phyloP scores from a whole-genome alignment of 2,797 vertebrate genomes.

The Urocyon cinereoargenteus region DNA sequence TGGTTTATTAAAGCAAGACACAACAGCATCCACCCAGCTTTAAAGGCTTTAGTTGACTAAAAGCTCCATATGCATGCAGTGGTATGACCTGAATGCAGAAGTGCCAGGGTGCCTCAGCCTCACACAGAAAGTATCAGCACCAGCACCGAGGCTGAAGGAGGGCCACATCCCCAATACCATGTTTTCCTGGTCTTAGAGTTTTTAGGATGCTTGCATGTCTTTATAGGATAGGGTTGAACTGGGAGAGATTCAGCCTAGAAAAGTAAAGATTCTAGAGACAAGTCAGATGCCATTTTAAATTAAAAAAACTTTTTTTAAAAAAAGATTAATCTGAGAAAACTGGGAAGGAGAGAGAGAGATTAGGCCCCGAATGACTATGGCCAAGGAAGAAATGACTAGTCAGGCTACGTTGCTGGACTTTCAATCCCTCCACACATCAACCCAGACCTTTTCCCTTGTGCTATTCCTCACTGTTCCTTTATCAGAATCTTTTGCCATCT shows the following conservation, averaged over 20 bases:
- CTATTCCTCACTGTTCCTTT: background rate
- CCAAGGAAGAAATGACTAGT: background rate
- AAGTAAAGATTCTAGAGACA: constrained; percentile 11
- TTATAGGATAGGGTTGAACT: background rate
- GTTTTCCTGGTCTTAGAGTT: background rate
- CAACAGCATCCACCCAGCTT: constrained; percentile 3
- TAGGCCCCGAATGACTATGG: background rate
- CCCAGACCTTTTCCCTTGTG: background rate
- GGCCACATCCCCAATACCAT: background rate
- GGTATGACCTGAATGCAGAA: background rate
- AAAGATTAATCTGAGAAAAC: too few relatives aligned
- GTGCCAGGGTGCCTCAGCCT: background rate
- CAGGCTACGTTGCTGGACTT: background rate
- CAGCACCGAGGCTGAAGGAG: background rate
- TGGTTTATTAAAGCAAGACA: constrained; percentile 66
- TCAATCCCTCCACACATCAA: background rate
- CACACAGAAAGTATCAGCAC: background rate
- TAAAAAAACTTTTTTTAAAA: background rate
- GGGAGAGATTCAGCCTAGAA: background rate
- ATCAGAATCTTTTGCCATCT: background rate
- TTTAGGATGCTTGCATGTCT: background rate
- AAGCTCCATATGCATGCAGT: background rate
- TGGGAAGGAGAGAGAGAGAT: background rate
- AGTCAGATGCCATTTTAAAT: background rate
- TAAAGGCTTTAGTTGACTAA: constrained; percentile 14